phyloP scores from a whole-genome alignment of 2,888 invertebrate species.

The Periphyllus acericola region DNA sequence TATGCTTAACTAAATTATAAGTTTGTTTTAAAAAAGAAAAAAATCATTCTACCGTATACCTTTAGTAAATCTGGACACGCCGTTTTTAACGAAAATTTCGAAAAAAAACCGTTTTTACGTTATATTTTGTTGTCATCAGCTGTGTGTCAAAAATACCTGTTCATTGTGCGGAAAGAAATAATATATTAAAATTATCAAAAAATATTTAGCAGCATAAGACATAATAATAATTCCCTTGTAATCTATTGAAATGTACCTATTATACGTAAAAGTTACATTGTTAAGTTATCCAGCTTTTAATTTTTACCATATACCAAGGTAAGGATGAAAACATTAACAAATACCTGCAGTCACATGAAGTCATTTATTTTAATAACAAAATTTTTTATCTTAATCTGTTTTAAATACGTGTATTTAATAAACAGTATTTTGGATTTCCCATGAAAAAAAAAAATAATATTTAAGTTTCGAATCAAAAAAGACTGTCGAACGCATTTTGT shows the following conservation, averaged over 20 bases:
- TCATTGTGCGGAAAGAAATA: not conserved
- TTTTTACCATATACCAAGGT: too few relatives aligned
- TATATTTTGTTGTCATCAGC: not conserved
- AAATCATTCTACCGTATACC: too few relatives aligned
- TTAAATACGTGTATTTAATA: not conserved
- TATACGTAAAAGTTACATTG: too few relatives aligned
- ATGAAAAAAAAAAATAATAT: too few relatives aligned
- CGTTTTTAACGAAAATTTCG: not conserved
- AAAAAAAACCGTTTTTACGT: too few relatives aligned
- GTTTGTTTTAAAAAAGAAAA: not conserved
- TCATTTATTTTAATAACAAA: not conserved
- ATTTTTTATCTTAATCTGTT: not conserved
- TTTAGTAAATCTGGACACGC: too few relatives aligned
- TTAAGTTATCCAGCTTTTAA: not conserved
- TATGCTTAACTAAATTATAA: not conserved
- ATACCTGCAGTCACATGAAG: too few relatives aligned
- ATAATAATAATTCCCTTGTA: too few relatives aligned
- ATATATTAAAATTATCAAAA: too few relatives aligned
- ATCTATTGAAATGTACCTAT: too few relatives aligned
- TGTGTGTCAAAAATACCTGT: not conserved
- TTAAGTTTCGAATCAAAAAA: not conserved
- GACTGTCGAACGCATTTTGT: too few relatives aligned
- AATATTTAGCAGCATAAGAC: too few relatives aligned
- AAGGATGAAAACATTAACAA: not conserved
- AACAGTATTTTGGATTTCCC: not conserved